Conservation (phyloP, 2,113 vertebrate species). For the Phyllostomus discolor region DNA sequence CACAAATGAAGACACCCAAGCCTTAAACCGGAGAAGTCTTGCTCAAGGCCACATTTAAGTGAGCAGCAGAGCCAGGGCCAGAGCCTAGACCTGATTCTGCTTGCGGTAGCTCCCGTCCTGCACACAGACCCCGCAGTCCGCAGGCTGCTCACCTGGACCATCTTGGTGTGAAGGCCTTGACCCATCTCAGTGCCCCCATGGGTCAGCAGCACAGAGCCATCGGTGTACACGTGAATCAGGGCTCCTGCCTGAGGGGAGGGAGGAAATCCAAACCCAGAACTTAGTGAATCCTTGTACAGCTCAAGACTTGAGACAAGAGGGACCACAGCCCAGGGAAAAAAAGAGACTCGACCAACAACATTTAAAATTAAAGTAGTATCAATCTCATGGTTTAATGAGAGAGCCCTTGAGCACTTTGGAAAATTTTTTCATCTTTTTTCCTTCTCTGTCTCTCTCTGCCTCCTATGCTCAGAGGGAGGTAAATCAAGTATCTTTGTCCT, state of each 20-base stretch:
- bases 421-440: background rate
- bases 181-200: conserved; percentile 98
- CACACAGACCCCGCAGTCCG: fast-evolving
- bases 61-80: background rate
- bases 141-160: conserved; percentile 90
- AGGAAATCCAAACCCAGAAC: background rate
- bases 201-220: conserved; percentile 93
- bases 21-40: background rate
- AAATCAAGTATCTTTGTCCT: background rate
- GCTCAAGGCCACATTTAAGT: background rate
- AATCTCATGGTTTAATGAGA: background rate
- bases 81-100: background rate
- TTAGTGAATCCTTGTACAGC: background rate
- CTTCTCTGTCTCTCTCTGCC: background rate
- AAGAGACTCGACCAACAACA: background rate
- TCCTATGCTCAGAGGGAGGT: background rate
- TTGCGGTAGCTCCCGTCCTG: background rate
- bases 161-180: conserved; percentile 97
- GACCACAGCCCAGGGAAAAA: background rate
- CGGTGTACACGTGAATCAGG: conserved; percentile 92
- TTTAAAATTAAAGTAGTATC: background rate
- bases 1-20: background rate
- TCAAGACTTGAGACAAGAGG: background rate
- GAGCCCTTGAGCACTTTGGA: background rate
- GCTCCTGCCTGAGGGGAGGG: conserved; percentile 87